phyloP scores from a whole-genome alignment of 2,888 invertebrate genomes.

The Drosophila siamana region DNA sequence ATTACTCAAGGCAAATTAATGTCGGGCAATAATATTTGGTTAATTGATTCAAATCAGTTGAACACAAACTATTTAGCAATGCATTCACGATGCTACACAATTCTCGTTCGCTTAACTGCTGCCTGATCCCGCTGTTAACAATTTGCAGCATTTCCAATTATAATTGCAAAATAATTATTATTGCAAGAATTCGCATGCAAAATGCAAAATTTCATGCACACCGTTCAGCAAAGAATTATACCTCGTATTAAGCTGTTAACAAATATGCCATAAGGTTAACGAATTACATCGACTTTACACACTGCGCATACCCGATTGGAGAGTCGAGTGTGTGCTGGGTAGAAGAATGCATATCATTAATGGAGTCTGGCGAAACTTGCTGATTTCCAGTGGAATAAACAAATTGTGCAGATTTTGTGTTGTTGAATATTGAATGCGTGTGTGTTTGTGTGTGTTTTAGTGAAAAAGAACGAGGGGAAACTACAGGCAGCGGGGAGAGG shows the following conservation, averaged over 20 bases:
- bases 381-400: slow-evolving; percentile 27
- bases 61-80: too few relatives aligned
- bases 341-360: background rate
- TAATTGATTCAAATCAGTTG: too few relatives aligned
- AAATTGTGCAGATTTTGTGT: slow-evolving; percentile 23
- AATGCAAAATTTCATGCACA: too few relatives aligned
- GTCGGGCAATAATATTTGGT: too few relatives aligned
- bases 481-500: background rate
- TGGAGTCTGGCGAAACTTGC: slow-evolving; percentile 27
- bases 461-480: background rate
- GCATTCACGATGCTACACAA: too few relatives aligned
- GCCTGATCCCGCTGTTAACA: too few relatives aligned
- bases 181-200: background rate
- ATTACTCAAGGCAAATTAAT: too few relatives aligned
- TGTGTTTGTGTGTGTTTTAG: background rate
- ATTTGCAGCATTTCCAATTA: background rate
- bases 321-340: background rate
- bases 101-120: too few relatives aligned
- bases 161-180: slow-evolving; percentile 1
- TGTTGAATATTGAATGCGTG: background rate
- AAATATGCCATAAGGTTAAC: too few relatives aligned
- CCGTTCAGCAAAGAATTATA: too few relatives aligned
- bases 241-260: too few relatives aligned
- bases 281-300: too few relatives aligned
- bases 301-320: background rate